phyloP scores from a whole-genome alignment of 2,797 vertebrate species.

The Ceryle rudis region DNA sequence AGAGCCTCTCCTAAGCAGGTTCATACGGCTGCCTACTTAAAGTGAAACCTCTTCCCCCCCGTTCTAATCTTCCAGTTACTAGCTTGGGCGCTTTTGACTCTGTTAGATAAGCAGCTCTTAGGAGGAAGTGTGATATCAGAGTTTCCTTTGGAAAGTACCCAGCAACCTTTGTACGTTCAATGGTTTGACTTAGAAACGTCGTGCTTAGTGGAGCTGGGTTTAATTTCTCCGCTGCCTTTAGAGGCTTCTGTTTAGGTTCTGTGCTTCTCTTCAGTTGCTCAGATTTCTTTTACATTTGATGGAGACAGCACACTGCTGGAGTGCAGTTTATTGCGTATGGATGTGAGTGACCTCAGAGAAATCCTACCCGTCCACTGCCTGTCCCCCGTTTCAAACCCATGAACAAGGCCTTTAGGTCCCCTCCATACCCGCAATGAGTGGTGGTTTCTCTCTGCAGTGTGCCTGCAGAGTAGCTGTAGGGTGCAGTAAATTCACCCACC shows the following conservation, averaged over 20 bases:
- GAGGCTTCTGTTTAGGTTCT: neutral
- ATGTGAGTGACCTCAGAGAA: neutral
- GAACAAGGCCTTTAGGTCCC: too few species aligned
- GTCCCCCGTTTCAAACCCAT: accelerated
- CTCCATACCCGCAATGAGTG: neutral
- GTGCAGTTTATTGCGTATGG: accelerated
- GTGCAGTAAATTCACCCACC: neutral
- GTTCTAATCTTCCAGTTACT: neutral
- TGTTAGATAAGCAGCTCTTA: neutral
- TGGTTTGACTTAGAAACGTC: accelerated
- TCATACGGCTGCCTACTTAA: accelerated
- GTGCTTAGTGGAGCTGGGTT: accelerated
- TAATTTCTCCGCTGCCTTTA: neutral
- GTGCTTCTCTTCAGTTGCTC: neutral
- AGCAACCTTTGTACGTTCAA: neutral
- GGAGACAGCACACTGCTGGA: neutral
- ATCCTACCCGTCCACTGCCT: accelerated
- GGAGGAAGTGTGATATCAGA: slow-evolving; percentile 2
- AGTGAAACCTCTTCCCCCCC: neutral
- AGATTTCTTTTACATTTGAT: neutral
- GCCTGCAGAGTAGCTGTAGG: neutral
- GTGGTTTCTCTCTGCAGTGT: neutral
- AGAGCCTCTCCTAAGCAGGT: neutral
- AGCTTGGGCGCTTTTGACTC: neutral
- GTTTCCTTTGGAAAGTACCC: slow-evolving; percentile 39